Base-by-base conservation (phyloP, 2,113 vertebrate species). In the Ceratotherium simum region DNA sequence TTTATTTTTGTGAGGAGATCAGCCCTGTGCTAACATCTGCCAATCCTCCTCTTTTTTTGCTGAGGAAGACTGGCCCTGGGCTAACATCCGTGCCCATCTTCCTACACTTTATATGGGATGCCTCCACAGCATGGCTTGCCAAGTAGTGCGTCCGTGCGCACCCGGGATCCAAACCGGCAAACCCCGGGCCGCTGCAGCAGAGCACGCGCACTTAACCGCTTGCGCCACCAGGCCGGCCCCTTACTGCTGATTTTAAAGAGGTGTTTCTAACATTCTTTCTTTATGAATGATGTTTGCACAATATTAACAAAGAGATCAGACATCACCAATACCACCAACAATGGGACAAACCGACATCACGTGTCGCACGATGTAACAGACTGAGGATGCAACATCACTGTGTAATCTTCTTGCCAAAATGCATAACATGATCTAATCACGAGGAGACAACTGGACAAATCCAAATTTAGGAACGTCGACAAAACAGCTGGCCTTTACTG, bases 281-380 rank as follows among this genome's bases (percentile, higher is more conserved):
- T 70, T 85, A 73, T 12, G 11, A 96, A 84, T 80, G 56, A 70
- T 79, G 29, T 36, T 90, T 78, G 54, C 13, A 78, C 16, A n/a
- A 56, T 64, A 67, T 84, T 84, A 95, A 64, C 31, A 75, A 87
- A 76, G 76, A 73, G n/a, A 79, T 56, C 56, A 72, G 76, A 93
- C 70, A 70, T 58, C 48, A 73, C 70, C 31, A 69, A 42, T 18
- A 62, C 31, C n/a, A n/a, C 60, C 85, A 78, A 33, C 62, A 25
- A 67, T 17, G n/a, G 75, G 65, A 36, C 39, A 73, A 33, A 58
- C 1, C n/a, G 76, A 84, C 56, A 86, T 25, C 20, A 17, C 6
- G 29, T 51, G 92, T 62, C 36, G 60, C 6, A 8, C 17, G 33
- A 46, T 27, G 1, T 17, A 25, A 69, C 67, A 84, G 80, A 70